Evolutionary conservation across 1,140 invertebrate species (phyloP).

Genomic region (Choristoneura fumiferana): DNA sequence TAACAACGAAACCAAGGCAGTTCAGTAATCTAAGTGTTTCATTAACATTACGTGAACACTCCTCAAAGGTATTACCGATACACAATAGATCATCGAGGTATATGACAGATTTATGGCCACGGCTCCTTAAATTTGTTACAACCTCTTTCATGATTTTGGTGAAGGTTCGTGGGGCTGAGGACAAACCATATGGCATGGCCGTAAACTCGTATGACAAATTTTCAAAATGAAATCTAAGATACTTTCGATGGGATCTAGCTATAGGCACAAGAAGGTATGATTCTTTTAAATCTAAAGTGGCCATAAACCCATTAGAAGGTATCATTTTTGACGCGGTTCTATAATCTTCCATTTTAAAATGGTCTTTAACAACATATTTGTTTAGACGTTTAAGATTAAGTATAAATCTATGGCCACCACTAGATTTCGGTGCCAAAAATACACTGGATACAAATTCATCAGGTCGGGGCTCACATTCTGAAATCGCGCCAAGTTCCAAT

Average conservation of each 20-base stretch:
- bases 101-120: constrained; percentile 26
- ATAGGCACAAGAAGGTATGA: too few relatives aligned
- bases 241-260: constrained; percentile 30
- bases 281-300: too few relatives aligned
- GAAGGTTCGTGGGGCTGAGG: constrained; percentile 28
- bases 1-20: constrained; percentile 35
- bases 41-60: constrained; percentile 31
- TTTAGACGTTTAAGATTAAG: constrained; percentile 34
- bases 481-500: constrained; percentile 20
- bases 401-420: constrained; percentile 32
- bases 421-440: constrained; percentile 32
- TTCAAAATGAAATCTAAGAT: constrained; percentile 31
- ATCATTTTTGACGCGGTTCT: constrained; percentile 34
- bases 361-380: constrained; percentile 25
- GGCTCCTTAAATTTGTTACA: constrained; percentile 22
- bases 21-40: constrained; percentile 27
- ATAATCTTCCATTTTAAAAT: constrained; percentile 43
- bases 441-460: constrained; percentile 26
- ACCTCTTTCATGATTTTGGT: constrained; percentile 36
- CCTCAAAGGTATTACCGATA: constrained; percentile 25
- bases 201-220: constrained; percentile 24
- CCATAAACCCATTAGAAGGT: constrained; percentile 21
- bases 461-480: neutral
- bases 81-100: constrained; percentile 39
- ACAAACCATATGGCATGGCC: constrained; percentile 39